Evolutionary conservation across 2,797 vertebrate species (phyloP), one percentile per base, ranked within the genome.

Genomic region (Pitangus sulphuratus): DNA sequence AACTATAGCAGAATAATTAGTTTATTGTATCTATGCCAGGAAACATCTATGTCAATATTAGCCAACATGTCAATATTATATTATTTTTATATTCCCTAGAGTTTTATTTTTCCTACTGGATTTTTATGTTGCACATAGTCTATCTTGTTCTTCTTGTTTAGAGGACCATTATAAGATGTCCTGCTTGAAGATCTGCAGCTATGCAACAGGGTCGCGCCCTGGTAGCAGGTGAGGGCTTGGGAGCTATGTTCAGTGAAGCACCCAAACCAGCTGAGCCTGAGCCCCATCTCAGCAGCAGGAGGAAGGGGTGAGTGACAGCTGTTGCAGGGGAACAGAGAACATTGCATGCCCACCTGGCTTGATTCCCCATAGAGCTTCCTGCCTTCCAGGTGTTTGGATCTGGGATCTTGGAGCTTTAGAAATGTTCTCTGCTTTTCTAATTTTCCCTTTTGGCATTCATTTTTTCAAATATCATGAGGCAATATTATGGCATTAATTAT

Each of bases 1-100:
- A 91, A 78, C n/a, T 40, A 25, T 75, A 45, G n/a, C 50, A 94
- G 57, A 84, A 61, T 90, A 90, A 93, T 95, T 72, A 89, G 45
- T 47, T 40, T 44, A 78, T 50, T 51, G 30, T 62, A 68, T 61
- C 45, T 69, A 78, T 69, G 72, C 65, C 91, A 96, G 69, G 40
- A 93, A 81, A 81, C 53, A 80, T 53, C 40, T 70, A 42, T n/a
- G 14, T 60, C n/a, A 28, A 37, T 58, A 64, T 33, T 71, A 89
- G 33, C 37, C 68, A 90, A 20, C 6, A 37, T 25, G 47, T 61
- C 48, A 83, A 37, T 65, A 81, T 44, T 45, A 40, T 33, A 71
- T 60, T 71, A 3, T 84, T 95, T 84, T 70, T 54, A n/a, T 2
- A n/a, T 61, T 51, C 45, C 22, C 9, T 57, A 47, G 22, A 68